Evolutionary conservation across 2,888 invertebrate genomes (phyloP).

Genomic region (Gerris lacustris): DNA sequence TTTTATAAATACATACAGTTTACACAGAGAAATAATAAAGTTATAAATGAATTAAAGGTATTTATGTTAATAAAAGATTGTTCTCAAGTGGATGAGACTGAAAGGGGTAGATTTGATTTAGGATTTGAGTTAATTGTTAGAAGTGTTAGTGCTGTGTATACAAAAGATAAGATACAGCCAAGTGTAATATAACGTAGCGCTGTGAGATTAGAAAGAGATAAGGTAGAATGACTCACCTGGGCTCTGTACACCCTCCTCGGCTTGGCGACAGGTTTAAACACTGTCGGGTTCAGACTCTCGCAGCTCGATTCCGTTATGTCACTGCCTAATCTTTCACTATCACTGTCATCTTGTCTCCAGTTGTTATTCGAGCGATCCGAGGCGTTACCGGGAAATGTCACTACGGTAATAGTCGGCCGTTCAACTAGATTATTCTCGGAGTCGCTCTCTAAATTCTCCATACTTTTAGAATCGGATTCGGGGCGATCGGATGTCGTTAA

Average conservation of each 20-base stretch:
- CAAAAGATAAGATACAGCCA: neutral
- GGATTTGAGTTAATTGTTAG: no score
- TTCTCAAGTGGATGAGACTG: no score
- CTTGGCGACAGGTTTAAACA: neutral
- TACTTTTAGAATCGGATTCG: neutral
- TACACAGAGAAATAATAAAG: no score
- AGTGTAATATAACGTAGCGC: neutral
- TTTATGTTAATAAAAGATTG: no score
- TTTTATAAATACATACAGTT: no score
- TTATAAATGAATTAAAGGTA: no score
- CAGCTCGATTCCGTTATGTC: neutral
- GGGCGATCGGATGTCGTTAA: constrained; percentile 16
- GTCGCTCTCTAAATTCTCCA: constrained; percentile 10
- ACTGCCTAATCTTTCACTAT: neutral
- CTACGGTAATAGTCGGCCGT: constrained; percentile 1
- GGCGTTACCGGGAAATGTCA: neutral
- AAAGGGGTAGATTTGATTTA: no score
- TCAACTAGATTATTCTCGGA: neutral
- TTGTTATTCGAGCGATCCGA: neutral
- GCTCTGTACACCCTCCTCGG: neutral
- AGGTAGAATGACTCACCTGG: neutral
- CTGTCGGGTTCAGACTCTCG: neutral
- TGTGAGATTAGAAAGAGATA: neutral
- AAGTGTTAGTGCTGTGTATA: neutral
- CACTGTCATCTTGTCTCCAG: constrained; percentile 9